Evolutionary conservation across 2,888 invertebrate genomes (phyloP).

Genomic region (Chaitophorus viminalis): DNA sequence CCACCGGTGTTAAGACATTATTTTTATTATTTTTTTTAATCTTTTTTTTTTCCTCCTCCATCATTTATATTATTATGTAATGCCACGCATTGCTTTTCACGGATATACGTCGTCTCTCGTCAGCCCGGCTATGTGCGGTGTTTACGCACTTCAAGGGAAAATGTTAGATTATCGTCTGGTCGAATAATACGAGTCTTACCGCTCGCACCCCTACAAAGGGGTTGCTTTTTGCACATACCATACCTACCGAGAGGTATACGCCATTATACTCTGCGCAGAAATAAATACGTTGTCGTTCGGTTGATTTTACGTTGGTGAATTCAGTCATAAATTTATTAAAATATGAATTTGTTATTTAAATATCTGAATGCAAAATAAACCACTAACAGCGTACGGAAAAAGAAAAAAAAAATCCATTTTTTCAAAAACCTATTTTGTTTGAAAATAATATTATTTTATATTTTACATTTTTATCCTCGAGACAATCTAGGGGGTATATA

Average conservation of each 20-base stretch:
- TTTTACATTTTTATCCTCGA: not conserved
- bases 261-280: not conserved
- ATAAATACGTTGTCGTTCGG: not conserved
- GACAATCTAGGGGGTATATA: not conserved
- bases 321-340: not conserved
- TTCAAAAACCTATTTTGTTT: not conserved
- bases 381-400: not conserved
- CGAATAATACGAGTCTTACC: not conserved
- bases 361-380: not conserved
- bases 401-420: not conserved
- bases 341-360: not conserved
- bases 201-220: not conserved
- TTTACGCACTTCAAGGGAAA: not conserved
- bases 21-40: no score
- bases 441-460: conserved; percentile 1
- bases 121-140: no score
- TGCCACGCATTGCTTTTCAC: not conserved
- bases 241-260: not conserved
- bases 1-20: not conserved
- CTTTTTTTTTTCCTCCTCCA: not conserved
- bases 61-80: not conserved
- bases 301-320: not conserved
- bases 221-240: not conserved
- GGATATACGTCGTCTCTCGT: not conserved
- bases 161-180: not conserved